Percentiles rank a stretch among this genome's conserved stretches.
These are phyloP conservation scores for Trichomalopsis sarcophagae DNA, from an alignment of 1,140 invertebrate species.

Conservation along the genomic window DNA sequence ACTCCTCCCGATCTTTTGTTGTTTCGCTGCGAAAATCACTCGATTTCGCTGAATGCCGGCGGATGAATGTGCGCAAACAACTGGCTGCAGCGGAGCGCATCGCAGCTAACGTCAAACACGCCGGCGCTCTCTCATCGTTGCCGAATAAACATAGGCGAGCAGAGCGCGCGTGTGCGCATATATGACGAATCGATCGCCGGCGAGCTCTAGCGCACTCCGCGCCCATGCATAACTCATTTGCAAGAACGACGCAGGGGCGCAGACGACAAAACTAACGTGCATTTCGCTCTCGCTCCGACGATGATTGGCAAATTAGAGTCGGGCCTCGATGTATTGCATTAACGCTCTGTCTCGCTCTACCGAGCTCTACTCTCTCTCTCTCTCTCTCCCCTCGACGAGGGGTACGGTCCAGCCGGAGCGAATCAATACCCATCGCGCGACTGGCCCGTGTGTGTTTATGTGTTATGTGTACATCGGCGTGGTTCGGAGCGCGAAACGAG, in stretches of 20 bases:
- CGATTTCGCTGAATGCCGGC: neutral
- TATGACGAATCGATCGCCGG: constrained; percentile 18
- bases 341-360: neutral
- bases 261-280: constrained; percentile 2
- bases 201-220: neutral
- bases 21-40: neutral
- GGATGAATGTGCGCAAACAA: too few species aligned
- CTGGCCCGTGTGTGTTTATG: neutral
- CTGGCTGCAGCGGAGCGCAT: too few species aligned
- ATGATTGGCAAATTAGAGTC: constrained; percentile 44
- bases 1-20: constrained; percentile 1
- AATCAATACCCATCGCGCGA: neutral
- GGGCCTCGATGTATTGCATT: constrained; percentile 19
- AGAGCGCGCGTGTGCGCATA: neutral
- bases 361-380: neutral
- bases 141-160: too few species aligned
- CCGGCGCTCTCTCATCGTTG: neutral
- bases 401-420: neutral
- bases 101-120: neutral
- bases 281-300: neutral
- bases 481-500: too few species aligned
- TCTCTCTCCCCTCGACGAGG: neutral
- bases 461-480: too few species aligned
- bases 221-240: constrained; percentile 4
- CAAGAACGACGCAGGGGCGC: constrained; percentile 8